Conservation (phyloP, 1,140 invertebrate species). For the Charaxes varanes region DNA sequence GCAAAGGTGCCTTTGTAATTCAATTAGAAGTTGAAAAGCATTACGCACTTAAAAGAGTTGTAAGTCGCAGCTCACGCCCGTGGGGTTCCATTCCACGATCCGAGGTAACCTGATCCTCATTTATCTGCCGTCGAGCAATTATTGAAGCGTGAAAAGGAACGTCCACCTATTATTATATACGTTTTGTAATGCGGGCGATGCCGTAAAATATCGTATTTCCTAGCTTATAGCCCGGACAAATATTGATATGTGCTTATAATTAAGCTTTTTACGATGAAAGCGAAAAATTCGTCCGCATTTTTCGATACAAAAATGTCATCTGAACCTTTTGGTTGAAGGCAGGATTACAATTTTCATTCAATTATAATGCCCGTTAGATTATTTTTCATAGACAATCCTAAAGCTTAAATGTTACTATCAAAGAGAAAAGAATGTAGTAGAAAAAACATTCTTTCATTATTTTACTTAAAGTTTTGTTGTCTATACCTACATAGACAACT, state of each 20-base stretch:
- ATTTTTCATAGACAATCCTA: no score
- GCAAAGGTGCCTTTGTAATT: slow-evolving; percentile 4
- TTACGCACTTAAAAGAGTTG: slow-evolving; percentile 49
- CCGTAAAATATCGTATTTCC: slow-evolving; percentile 70
- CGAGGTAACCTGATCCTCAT: slow-evolving; percentile 57
- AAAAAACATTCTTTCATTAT: no score
- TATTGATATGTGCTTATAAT: slow-evolving; percentile 9
- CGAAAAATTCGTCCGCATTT: no score
- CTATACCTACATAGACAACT: no score
- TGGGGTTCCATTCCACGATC: slow-evolving; percentile 37
- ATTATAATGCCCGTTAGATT: no score
- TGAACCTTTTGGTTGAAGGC: no score
- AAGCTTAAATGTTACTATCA: no score
- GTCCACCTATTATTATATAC: slow-evolving; percentile 70
- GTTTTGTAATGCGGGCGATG: slow-evolving; percentile 70
- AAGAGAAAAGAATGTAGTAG: no score
- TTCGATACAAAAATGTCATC: no score
- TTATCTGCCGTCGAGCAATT: slow-evolving; percentile 72
- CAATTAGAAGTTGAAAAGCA: slow-evolving; percentile 18
- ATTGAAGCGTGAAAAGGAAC: slow-evolving; percentile 73
- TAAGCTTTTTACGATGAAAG: slow-evolving; percentile 11
- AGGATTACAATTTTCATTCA: no score
- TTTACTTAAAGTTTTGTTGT: no score
- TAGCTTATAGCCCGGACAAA: slow-evolving; percentile 24
- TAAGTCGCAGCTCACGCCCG: slow-evolving; percentile 39